A percentile compares a stretch with the other conserved stretches of the same genome.
Conservation (phyloP, 1,140 invertebrate genomes). For the Ceratina japonica region DNA sequence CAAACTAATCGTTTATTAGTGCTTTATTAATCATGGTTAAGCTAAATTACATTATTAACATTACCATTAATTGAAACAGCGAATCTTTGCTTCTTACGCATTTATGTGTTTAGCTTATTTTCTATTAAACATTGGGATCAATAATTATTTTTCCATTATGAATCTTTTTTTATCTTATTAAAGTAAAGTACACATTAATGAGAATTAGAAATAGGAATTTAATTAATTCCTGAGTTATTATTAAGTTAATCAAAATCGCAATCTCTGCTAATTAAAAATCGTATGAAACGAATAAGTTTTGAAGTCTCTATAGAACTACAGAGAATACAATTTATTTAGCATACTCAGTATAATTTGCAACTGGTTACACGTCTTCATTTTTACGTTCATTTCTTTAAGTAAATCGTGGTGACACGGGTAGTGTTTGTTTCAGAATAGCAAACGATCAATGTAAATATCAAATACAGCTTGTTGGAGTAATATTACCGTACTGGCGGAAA, state of each 20-base stretch:
- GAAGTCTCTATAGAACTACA: not conserved
- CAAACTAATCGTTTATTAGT: conserved; percentile 21
- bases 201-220: too few species aligned
- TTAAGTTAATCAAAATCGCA: not conserved
- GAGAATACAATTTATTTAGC: not conserved
- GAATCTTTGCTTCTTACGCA: not conserved
- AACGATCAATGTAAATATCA: conserved; percentile 12
- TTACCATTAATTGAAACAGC: not conserved
- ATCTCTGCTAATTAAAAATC: not conserved
- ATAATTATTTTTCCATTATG: not conserved
- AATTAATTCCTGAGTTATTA: not conserved
- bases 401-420: not conserved
- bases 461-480: not conserved
- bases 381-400: too few species aligned
- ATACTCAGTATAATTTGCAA: too few species aligned
- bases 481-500: not conserved
- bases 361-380: too few species aligned
- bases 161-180: too few species aligned
- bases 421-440: not conserved
- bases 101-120: not conserved
- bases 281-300: not conserved
- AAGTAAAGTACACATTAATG: too few species aligned
- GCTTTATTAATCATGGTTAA: not conserved
- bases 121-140: not conserved
- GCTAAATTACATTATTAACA: not conserved